Percentiles rank a stretch among this genome's conserved stretches.
Evolutionary conservation across 1,140 invertebrate genomes (phyloP).

Genomic region (Drosophila virilis): DNA sequence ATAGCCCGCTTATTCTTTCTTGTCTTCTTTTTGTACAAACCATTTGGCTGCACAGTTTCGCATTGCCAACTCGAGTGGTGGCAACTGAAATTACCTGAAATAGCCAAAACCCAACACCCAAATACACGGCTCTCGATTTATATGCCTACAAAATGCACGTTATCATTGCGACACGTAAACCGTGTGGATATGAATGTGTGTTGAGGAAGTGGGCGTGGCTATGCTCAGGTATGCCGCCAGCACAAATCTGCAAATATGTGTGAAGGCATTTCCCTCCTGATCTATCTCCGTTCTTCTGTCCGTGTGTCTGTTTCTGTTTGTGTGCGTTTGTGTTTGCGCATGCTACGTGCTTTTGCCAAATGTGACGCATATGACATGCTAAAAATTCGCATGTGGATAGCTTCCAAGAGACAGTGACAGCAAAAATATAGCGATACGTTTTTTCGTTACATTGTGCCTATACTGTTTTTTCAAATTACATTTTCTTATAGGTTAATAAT

Average conservation of each 20-base stretch:
- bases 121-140: conserved; percentile 21
- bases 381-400: conserved; percentile 2
- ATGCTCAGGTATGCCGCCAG: conserved; percentile 39
- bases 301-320: conserved; percentile 11
- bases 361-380: conserved; percentile 27
- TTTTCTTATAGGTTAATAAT: too few relatives aligned
- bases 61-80: conserved; percentile 3
- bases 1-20: not conserved
- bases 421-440: too few relatives aligned
- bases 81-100: conserved; percentile 12
- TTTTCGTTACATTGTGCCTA: too few relatives aligned
- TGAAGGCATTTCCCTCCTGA: conserved; percentile 31
- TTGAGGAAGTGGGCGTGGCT: conserved; percentile 38
- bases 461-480: too few relatives aligned
- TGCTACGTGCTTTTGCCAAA: conserved; percentile 33
- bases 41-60: conserved; percentile 18
- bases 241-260: conserved; percentile 54
- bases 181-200: conserved; percentile 3
- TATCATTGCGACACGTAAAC: conserved; percentile 47
- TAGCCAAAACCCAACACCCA: conserved; percentile 3
- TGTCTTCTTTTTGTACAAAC: not conserved
- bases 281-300: conserved; percentile 23
- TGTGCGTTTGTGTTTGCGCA: conserved; percentile 8
- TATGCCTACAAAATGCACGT: conserved; percentile 45
- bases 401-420: too few relatives aligned